phyloP scores from a whole-genome alignment of 2,113 vertebrate species.

The Campylomormyrus tamandua region DNA sequence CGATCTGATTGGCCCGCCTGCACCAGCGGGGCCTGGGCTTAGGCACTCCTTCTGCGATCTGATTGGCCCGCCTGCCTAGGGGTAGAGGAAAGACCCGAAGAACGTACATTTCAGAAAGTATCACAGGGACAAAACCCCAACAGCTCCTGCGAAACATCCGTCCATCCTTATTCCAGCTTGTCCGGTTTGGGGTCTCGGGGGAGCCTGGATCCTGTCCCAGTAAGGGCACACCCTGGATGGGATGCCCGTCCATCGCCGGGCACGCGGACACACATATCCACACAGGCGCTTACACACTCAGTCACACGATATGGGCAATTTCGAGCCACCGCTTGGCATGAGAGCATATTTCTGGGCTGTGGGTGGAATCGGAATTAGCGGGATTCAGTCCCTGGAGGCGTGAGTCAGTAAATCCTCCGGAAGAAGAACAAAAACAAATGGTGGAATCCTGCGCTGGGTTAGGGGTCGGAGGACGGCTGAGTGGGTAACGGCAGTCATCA shows the following conservation, averaged over 20 bases:
- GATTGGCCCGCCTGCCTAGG: too few relatives aligned
- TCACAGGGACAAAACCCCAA: background rate
- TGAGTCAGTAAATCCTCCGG: background rate
- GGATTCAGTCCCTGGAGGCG: background rate
- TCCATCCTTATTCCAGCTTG: background rate
- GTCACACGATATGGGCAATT: background rate
- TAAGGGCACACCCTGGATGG: background rate
- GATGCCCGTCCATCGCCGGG: background rate
- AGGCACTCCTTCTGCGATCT: background rate
- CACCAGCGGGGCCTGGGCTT: background rate
- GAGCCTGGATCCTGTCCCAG: background rate
- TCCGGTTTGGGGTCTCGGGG: background rate
- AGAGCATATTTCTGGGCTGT: conserved; percentile 2
- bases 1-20: background rate
- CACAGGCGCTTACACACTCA: background rate
- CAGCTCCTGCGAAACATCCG: background rate
- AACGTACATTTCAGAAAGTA: background rate
- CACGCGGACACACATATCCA: background rate
- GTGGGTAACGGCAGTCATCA: background rate
- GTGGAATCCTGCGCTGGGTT: background rate
- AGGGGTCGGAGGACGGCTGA: background rate
- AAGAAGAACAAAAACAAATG: background rate
- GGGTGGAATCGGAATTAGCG: background rate
- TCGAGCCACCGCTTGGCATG: background rate
- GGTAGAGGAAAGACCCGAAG: background rate